Evolutionary conservation across 2,797 vertebrate genomes (phyloP).

Genomic region (Pantherophis alleghaniensis): DNA sequence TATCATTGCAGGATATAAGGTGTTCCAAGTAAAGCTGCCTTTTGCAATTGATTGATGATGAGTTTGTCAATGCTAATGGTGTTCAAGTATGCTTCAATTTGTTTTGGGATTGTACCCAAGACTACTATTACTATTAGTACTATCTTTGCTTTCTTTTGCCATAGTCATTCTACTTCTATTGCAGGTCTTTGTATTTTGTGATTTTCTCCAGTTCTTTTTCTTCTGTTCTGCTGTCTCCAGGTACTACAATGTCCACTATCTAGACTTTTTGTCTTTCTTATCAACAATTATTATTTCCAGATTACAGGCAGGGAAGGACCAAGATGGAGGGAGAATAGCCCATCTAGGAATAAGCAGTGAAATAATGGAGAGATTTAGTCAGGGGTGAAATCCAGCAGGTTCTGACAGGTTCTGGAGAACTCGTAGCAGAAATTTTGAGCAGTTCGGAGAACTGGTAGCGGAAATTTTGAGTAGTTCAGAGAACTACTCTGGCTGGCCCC

Average conservation of each 20-base stretch:
- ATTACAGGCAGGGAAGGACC: not conserved
- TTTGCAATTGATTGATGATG: not conserved
- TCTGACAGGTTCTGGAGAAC: too few species aligned
- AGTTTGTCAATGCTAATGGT: not conserved
- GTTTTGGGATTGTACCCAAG: not conserved
- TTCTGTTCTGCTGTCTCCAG: not conserved
- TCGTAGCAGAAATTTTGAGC: too few species aligned
- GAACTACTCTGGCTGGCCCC: too few species aligned
- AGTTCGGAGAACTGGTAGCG: too few species aligned
- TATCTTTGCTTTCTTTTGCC: not conserved
- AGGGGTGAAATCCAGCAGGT: too few species aligned
- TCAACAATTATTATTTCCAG: not conserved
- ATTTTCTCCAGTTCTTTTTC: not conserved
- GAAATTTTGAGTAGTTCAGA: too few species aligned
- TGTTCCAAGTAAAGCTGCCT: not conserved
- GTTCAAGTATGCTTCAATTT: not conserved
- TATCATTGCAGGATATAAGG: not conserved
- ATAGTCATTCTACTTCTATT: not conserved
- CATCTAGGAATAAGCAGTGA: not conserved
- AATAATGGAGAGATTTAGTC: not conserved
- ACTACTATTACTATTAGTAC: not conserved
- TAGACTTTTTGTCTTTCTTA: not conserved
- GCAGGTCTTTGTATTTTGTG: not conserved
- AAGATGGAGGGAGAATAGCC: too few species aligned
- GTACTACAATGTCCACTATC: not conserved